A percentile compares a stretch with the other conserved stretches of the same genome.
Evolutionary conservation across 2,888 invertebrate genomes (phyloP).

Genomic region (Pollenia angustigena): DNA sequence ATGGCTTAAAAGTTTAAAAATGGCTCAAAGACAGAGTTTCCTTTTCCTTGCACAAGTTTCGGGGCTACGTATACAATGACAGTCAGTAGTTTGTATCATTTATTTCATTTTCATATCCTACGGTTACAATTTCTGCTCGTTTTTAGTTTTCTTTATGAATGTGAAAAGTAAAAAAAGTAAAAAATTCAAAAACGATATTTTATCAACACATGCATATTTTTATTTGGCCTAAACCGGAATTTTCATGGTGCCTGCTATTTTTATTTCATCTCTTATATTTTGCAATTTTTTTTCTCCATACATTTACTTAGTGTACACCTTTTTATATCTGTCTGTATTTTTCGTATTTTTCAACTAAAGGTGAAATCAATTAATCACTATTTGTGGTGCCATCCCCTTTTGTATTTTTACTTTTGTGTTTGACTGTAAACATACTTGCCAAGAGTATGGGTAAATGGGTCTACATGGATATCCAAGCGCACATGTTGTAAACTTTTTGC

Average conservation of each 20-base stretch:
- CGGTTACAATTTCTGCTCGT: constrained; percentile 71
- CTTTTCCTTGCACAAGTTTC: constrained; percentile 16
- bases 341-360: constrained; percentile 42
- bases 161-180: constrained; percentile 14
- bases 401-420: constrained; percentile 48
- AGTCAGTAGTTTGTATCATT: constrained; percentile 66
- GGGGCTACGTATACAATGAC: constrained; percentile 5
- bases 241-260: constrained; percentile 45
- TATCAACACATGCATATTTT: constrained; percentile 40
- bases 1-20: constrained; percentile 49
- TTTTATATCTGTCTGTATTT: constrained; percentile 43
- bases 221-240: constrained; percentile 31
- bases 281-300: constrained; percentile 57
- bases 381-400: constrained; percentile 69
- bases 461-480: constrained; percentile 22
- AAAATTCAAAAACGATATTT: neutral
- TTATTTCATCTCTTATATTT: constrained; percentile 14
- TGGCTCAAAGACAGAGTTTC: constrained; percentile 22
- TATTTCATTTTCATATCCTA: constrained; percentile 75
- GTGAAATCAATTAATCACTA: constrained; percentile 73
- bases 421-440: constrained; percentile 33
- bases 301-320: constrained; percentile 42
- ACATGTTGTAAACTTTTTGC: neutral
- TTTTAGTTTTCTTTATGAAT: neutral
- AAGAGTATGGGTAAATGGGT: neutral